Conservation (phyloP, 2,797 vertebrate species). For the Falco rusticolus region DNA sequence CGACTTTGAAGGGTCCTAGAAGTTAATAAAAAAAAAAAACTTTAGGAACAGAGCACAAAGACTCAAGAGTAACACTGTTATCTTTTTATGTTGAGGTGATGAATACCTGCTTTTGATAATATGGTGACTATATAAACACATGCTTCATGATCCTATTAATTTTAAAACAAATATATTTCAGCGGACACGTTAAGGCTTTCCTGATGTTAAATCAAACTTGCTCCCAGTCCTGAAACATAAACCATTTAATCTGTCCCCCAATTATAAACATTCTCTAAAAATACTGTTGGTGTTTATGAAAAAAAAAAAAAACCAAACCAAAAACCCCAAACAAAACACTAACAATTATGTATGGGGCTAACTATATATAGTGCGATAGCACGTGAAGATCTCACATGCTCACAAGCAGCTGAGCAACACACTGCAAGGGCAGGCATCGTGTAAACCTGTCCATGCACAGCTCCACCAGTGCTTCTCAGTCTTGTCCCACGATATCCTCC, state of each 20-base stretch:
- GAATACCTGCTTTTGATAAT: background rate
- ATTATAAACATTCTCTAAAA: background rate
- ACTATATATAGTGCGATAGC: background rate
- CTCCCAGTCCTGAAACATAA: background rate
- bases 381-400: background rate
- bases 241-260: background rate
- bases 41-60: slow-evolving; percentile 51
- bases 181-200: background rate
- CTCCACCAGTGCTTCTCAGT: background rate
- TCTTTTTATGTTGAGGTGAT: background rate
- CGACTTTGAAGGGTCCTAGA: slow-evolving; percentile 77
- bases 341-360: background rate
- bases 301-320: background rate
- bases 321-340: no score
- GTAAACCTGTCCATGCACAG: background rate
- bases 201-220: background rate
- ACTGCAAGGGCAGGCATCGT: background rate
- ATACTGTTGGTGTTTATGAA: background rate
- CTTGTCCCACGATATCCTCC: background rate
- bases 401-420: background rate
- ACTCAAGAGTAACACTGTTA: background rate
- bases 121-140: background rate
- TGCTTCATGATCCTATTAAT: fast-evolving
- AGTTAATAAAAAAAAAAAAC: slow-evolving; percentile 37
- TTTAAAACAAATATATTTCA: background rate